These are phyloP conservation scores for Lasiurus borealis DNA, from an alignment of 2,113 vertebrate species.

Conservation along the genomic window DNA sequence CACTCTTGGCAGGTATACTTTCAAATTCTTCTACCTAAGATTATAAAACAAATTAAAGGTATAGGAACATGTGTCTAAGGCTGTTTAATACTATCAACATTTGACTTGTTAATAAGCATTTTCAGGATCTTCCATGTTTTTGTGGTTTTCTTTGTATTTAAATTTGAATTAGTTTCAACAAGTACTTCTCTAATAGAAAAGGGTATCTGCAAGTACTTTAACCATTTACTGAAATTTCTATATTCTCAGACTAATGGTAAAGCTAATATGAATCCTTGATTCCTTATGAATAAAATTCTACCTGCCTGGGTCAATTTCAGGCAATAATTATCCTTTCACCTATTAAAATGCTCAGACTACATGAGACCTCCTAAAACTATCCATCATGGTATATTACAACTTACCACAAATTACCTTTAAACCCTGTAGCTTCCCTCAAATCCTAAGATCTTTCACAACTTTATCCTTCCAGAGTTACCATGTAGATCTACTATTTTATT, in stretches of 20 bases:
- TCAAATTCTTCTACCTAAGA: conserved; percentile 93
- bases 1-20: conserved; percentile 87
- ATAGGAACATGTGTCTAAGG: neutral
- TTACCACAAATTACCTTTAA: neutral
- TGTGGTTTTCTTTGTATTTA: neutral
- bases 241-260: neutral
- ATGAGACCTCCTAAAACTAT: neutral
- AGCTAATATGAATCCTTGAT: conserved; percentile 4
- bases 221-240: neutral
- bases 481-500: neutral
- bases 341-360: neutral
- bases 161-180: neutral
- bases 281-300: conserved; percentile 28
- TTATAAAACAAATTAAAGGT: conserved; percentile 58
- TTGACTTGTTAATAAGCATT: neutral
- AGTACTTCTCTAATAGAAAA: neutral
- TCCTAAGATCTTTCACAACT: neutral
- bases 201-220: neutral
- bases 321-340: neutral
- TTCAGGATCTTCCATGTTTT: neutral
- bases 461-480: neutral
- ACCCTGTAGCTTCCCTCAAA: neutral
- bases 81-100: conserved; percentile 1
- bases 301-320: neutral
- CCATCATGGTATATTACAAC: neutral